Evolutionary conservation across 2,888 invertebrate species (phyloP), one percentile per base, ranked within the genome.

Genomic region (Ligdia adustata): DNA sequence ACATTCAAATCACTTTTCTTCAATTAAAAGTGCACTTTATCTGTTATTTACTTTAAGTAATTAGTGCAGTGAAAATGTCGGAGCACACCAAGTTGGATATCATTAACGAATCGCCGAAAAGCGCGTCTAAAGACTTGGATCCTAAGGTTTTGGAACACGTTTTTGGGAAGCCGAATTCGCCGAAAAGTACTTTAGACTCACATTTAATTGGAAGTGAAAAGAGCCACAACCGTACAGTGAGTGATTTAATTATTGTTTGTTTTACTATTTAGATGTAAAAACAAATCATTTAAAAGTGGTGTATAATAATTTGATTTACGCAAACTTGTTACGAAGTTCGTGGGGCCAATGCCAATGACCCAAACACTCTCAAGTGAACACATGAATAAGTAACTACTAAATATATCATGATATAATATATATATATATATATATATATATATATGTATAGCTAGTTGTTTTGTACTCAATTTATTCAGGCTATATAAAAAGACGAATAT

Each of bases 61-160:
- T 14, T 2, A 32, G 39, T 13, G 48, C 29, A 56, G 51, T 14
- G 51, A 60, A 24, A 42, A 72, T 73, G 71, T 62, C 69, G 12
- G 61, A 66, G n/a, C 60, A 64, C 14, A 59, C 64, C 5, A 73
- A 60, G 44, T 39, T 72, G 46, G 65, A 72, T 16, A 65, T 72
- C 34, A 56, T 67, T 43, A 64, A 72, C 22, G 73, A 74, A 20
- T 51, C 66, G 2, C 59, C 66, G 13, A 75, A 71, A 40, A 54
- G 59, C 20, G 20, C 49, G 1, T 52, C 50, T 4, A 60, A 52
- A 34, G 40, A 49, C 0, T 1, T 58, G 33, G 75, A 84, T 27
- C 40, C 69, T 15, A 72, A 74, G 12, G 76, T 72, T 3, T 60
- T 88, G 0, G 82, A 82, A 31, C 73, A 71, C 72, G 69, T 88